Evolutionary conservation across 2,888 invertebrate species (phyloP).

Genomic region (Pinctada fucata): DNA sequence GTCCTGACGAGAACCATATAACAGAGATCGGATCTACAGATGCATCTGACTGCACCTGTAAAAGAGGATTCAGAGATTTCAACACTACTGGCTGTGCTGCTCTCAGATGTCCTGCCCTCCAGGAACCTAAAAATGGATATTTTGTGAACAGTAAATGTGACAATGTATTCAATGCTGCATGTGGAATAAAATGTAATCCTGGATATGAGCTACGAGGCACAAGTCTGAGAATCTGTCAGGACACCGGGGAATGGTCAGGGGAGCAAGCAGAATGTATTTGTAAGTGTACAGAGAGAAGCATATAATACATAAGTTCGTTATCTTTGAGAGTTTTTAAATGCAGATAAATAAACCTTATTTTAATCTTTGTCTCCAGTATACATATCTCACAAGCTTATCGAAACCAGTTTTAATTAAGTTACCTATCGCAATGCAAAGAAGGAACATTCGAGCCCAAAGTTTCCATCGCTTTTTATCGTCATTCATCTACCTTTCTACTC

Average conservation of each 20-base stretch:
- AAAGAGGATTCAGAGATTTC: slow-evolving; percentile 80
- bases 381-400: no score
- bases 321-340: not conserved
- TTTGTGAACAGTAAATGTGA: slow-evolving; percentile 83
- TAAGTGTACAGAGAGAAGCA: slow-evolving; percentile 72
- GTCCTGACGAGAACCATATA: slow-evolving; percentile 83
- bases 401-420: no score
- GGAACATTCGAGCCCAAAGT: no score
- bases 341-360: no score
- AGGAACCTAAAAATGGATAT: slow-evolving; percentile 83
- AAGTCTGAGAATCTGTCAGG: slow-evolving; percentile 82
- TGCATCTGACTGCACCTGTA: slow-evolving; percentile 81
- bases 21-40: slow-evolving; percentile 81
- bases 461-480: no score
- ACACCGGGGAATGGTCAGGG: slow-evolving; percentile 84
- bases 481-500: no score
- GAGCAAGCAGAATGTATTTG: slow-evolving; percentile 82
- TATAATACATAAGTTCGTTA: not conserved
- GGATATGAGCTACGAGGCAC: slow-evolving; percentile 81
- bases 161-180: slow-evolving; percentile 84
- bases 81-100: slow-evolving; percentile 79
- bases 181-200: slow-evolving; percentile 83
- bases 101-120: slow-evolving; percentile 80
- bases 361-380: no score
- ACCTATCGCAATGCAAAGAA: no score